These are phyloP conservation scores for Martes martes DNA, from an alignment of 2,113 vertebrate genomes.

Conservation along the genomic window DNA sequence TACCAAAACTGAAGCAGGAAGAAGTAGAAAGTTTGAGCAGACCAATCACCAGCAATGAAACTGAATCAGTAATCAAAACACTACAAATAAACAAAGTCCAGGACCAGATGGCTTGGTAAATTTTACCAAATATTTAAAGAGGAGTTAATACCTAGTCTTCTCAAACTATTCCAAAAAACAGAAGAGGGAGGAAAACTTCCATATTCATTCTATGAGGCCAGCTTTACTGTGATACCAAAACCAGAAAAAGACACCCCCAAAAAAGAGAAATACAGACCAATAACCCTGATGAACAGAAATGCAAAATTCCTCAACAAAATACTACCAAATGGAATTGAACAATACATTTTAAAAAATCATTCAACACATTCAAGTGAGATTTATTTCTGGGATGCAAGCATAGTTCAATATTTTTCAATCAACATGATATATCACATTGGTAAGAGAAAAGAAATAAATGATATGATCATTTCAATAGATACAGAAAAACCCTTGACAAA, in stretches of 20 bases:
- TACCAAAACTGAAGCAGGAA: neutral
- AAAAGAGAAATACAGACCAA: neutral
- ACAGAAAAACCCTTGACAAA: neutral
- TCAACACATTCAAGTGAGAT: neutral
- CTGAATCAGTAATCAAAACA: neutral
- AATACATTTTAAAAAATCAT: neutral
- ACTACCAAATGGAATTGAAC: neutral
- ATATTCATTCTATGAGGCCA: neutral
- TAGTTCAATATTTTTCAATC: neutral
- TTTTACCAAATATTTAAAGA: neutral
- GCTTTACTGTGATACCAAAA: neutral
- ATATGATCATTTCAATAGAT: neutral
- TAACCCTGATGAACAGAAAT: neutral
- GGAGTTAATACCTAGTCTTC: neutral
- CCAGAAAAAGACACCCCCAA: neutral
- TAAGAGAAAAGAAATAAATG: neutral
- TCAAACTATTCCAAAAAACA: neutral
- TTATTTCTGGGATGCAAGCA: neutral
- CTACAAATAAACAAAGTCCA: neutral
- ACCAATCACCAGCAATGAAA: neutral
- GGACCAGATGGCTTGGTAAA: neutral
- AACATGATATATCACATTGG: neutral
- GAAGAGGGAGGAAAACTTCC: neutral
- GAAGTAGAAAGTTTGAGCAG: neutral
- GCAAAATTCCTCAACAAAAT: neutral